A percentile compares a stretch with the other conserved stretches of the same genome.
Evolutionary conservation across 2,797 vertebrate genomes (phyloP).

Genomic region (Sebastes jordani): DNA sequence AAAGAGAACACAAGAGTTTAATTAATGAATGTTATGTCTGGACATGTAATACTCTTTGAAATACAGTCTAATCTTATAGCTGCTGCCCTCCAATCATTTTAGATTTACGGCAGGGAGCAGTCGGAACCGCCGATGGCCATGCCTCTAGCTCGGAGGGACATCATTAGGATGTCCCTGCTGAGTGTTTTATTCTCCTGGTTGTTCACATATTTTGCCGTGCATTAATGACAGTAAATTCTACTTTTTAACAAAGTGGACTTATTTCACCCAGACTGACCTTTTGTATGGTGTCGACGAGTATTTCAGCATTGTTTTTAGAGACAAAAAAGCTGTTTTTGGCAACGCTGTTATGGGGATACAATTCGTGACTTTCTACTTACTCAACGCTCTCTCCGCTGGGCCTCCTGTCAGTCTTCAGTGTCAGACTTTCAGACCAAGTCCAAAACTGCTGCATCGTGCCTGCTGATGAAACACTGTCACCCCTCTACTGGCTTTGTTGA

Average conservation of each 20-base stretch:
- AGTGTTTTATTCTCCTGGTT: background rate
- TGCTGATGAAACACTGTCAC: slow-evolving; percentile 50
- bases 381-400: slow-evolving; percentile 25
- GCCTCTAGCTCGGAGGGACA: slow-evolving; percentile 27
- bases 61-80: slow-evolving; percentile 66
- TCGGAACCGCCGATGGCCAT: slow-evolving; percentile 27
- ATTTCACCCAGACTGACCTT: background rate
- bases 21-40: slow-evolving; percentile 74
- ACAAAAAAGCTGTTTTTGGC: slow-evolving; percentile 31
- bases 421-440: slow-evolving; percentile 57
- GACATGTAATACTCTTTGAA: slow-evolving; percentile 68
- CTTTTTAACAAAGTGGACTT: background rate
- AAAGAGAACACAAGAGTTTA: slow-evolving; percentile 61
- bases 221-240: background rate
- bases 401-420: slow-evolving; percentile 51
- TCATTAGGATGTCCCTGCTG: slow-evolving; percentile 29
- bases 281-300: background rate
- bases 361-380: slow-evolving; percentile 24
- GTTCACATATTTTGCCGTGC: background rate
- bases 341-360: slow-evolving; percentile 17
- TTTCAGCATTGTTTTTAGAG: slow-evolving; percentile 7
- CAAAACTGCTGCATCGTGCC: slow-evolving; percentile 39
- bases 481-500: slow-evolving; percentile 32
- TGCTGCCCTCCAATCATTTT: slow-evolving; percentile 66
- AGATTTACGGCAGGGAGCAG: slow-evolving; percentile 68